phyloP scores from a whole-genome alignment of 2,113 vertebrate species.

The Datnioides undecimradiatus region DNA sequence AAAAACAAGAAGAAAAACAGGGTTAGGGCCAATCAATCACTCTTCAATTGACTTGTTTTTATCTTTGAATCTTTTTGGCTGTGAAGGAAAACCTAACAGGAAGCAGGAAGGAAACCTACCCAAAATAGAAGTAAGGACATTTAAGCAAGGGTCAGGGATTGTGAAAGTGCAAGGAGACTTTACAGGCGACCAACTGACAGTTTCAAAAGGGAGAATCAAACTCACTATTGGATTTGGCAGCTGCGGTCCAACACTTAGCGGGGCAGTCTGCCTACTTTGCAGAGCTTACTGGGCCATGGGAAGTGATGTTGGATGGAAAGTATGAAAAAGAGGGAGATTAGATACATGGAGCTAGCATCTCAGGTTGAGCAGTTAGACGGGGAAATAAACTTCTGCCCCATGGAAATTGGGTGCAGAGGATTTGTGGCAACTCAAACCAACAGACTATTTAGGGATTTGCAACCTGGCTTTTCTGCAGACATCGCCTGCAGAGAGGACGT shows the following conservation, averaged over 20 bases:
- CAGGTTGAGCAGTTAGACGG: constrained; percentile 49
- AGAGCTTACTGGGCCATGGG: constrained; percentile 54
- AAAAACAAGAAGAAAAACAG: neutral
- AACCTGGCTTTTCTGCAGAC: constrained; percentile 38
- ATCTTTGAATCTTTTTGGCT: constrained; percentile 24
- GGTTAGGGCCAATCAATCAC: neutral
- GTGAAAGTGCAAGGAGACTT: constrained; percentile 49
- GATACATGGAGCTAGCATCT: constrained; percentile 32
- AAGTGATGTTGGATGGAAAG: constrained; percentile 44
- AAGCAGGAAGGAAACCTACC: constrained; percentile 51
- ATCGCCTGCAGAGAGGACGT: constrained; percentile 18
- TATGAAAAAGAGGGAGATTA: constrained; percentile 58
- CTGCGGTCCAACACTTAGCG: constrained; percentile 38
- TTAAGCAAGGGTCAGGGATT: constrained; percentile 21
- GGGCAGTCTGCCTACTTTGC: constrained; percentile 49
- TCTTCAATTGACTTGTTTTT: constrained; percentile 20
- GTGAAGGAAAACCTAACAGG: constrained; percentile 41
- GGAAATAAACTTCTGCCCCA: constrained; percentile 58
- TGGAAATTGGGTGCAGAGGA: constrained; percentile 46
- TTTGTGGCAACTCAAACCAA: constrained; percentile 49
- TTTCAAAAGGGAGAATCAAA: constrained; percentile 29
- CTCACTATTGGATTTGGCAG: constrained; percentile 53
- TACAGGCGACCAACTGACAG: constrained; percentile 17
- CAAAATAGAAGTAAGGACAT: constrained; percentile 45
- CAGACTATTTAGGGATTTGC: constrained; percentile 39